A percentile compares a stretch with the other conserved stretches of the same genome.
phyloP scores from a whole-genome alignment of 1,140 invertebrate species.

The Saxidomus purpurata region DNA sequence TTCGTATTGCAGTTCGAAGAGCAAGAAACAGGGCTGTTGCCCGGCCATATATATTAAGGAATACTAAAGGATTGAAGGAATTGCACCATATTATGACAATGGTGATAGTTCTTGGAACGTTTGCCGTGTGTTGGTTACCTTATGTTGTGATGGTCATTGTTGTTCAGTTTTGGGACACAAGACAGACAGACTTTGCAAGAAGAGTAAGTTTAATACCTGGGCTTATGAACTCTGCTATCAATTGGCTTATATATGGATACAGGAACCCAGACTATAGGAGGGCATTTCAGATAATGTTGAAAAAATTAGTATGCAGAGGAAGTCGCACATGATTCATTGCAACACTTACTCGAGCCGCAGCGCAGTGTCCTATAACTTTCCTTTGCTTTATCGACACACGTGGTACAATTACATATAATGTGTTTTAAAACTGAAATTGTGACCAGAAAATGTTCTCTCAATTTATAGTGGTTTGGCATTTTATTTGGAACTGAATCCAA shows the following conservation, averaged over 20 bases:
- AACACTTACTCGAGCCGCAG: no score
- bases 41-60: not conserved
- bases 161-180: constrained; percentile 1
- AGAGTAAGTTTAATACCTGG: not conserved
- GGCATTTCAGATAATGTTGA: constrained; percentile 1
- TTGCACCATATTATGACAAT: not conserved
- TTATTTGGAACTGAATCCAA: no score
- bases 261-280: constrained; percentile 9
- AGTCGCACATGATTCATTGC: no score
- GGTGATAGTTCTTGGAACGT: constrained; percentile 11
- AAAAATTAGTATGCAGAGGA: not conserved
- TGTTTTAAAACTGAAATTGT: no score
- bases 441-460: no score
- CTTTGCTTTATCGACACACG: no score
- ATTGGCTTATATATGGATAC: constrained; percentile 38
- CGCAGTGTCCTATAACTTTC: no score
- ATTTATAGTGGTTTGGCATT: no score
- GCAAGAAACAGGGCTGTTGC: not conserved
- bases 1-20: not conserved
- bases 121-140: constrained; percentile 5
- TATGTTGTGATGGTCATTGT: not conserved
- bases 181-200: not conserved
- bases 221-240: not conserved
- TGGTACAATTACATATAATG: no score
- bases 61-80: not conserved